Evolutionary conservation across 1,140 invertebrate species (phyloP).

Genomic region (Caerostris darwini): DNA sequence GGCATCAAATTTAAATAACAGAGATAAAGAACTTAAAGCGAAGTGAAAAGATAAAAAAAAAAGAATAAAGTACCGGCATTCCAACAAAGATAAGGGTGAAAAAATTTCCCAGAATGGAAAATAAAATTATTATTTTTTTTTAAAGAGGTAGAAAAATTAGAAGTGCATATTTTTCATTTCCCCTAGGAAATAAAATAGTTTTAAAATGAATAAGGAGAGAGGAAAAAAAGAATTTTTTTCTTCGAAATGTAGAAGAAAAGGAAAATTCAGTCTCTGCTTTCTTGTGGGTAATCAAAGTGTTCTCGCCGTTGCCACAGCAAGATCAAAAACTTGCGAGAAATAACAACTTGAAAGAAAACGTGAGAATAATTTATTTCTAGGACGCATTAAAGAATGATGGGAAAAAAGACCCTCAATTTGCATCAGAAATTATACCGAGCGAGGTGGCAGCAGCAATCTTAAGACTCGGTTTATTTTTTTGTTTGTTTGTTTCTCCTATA

Average conservation of each 20-base stretch:
- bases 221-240: neutral
- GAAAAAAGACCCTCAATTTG: neutral
- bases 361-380: neutral
- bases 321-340: neutral
- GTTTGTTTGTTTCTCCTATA: neutral
- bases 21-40: neutral
- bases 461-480: neutral
- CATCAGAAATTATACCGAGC: slow-evolving; percentile 2
- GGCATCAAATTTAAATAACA: slow-evolving; percentile 14
- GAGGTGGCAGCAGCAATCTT: neutral
- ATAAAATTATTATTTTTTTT: neutral
- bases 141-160: neutral
- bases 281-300: slow-evolving; percentile 8
- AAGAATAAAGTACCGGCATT: neutral
- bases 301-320: neutral
- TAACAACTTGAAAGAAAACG: slow-evolving; percentile 1
- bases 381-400: neutral
- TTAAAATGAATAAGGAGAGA: slow-evolving; percentile 1
- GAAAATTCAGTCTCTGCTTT: slow-evolving; percentile 14
- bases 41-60: neutral
- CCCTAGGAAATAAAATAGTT: slow-evolving; percentile 12
- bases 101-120: neutral
- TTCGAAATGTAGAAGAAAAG: neutral
- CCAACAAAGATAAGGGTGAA: neutral
- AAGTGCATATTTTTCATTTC: slow-evolving; percentile 3